Evolutionary conservation across 2,113 vertebrate genomes (phyloP).

Genomic region (Cheirogaleus medius): DNA sequence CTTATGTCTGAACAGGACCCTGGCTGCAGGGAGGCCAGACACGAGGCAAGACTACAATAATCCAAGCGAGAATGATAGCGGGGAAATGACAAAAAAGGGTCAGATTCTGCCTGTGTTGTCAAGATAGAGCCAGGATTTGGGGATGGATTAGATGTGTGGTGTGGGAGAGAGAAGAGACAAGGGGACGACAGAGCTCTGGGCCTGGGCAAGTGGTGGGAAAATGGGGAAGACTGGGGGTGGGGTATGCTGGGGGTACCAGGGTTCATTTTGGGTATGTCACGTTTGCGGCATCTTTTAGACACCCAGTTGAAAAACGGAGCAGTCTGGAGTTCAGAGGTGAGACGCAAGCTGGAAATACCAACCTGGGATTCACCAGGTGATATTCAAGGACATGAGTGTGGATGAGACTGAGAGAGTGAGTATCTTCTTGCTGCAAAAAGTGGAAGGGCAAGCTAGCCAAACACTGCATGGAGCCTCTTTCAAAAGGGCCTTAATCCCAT

Average conservation of each 20-base stretch:
- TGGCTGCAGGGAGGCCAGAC: not conserved
- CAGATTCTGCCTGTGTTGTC: not conserved
- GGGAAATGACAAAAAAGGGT: not conserved
- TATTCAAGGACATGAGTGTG: constrained; percentile 14
- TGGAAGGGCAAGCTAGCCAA: not conserved
- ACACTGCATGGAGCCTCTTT: not conserved
- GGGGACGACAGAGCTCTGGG: not conserved
- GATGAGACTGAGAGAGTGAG: constrained; percentile 1
- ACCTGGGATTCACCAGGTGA: not conserved
- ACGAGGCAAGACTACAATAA: not conserved
- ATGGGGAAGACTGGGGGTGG: too few species aligned
- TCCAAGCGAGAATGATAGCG: not conserved
- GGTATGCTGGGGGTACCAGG: not conserved
- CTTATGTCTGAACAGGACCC: not conserved
- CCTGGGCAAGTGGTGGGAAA: not conserved
- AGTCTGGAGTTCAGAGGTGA: not conserved
- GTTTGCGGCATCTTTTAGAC: not conserved
- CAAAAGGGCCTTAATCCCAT: not conserved
- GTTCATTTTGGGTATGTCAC: not conserved
- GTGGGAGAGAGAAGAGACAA: not conserved
- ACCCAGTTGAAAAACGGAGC: not conserved
- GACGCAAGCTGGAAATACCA: not conserved
- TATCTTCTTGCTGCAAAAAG: not conserved
- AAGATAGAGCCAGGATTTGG: not conserved
- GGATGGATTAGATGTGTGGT: not conserved